phyloP scores from a whole-genome alignment of 2,888 invertebrate species.

The Andrena bicolor region DNA sequence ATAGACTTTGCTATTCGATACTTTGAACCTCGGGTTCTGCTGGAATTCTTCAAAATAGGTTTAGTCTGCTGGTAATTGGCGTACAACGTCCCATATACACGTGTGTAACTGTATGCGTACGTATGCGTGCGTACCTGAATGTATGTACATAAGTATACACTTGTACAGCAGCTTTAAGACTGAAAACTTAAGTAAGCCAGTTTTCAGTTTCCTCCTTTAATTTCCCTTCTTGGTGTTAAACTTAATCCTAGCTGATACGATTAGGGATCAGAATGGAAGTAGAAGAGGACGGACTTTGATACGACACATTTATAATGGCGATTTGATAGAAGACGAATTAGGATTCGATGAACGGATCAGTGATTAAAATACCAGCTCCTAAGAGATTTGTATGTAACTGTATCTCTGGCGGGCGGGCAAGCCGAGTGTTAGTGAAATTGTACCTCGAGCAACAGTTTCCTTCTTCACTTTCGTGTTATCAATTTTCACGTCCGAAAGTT shows the following conservation, averaged over 20 bases:
- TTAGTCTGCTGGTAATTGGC: conserved; percentile 14
- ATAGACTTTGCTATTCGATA: conserved; percentile 1
- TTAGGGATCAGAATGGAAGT: conserved; percentile 26
- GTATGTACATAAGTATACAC: conserved; percentile 22
- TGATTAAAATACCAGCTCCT: conserved; percentile 27
- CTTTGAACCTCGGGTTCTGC: neutral
- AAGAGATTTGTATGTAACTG: conserved; percentile 39
- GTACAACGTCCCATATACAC: neutral
- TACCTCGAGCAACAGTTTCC: no score
- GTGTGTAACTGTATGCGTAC: neutral
- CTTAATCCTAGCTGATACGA: neutral
- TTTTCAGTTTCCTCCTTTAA: conserved; percentile 40
- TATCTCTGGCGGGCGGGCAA: no score
- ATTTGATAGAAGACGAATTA: conserved; percentile 45
- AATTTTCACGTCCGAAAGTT: no score
- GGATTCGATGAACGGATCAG: conserved; percentile 29
- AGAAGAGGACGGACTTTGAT: conserved; percentile 50
- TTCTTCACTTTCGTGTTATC: no score
- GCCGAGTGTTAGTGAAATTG: no score
- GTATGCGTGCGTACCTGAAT: neutral
- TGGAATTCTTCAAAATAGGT: neutral
- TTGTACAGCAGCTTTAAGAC: conserved; percentile 54
- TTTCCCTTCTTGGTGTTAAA: conserved; percentile 22
- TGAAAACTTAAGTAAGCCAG: conserved; percentile 38
- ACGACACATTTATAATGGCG: conserved; percentile 42